These are phyloP conservation scores for Drosophila insularis DNA, from an alignment of 1,140 invertebrate species.

Conservation along the genomic window DNA sequence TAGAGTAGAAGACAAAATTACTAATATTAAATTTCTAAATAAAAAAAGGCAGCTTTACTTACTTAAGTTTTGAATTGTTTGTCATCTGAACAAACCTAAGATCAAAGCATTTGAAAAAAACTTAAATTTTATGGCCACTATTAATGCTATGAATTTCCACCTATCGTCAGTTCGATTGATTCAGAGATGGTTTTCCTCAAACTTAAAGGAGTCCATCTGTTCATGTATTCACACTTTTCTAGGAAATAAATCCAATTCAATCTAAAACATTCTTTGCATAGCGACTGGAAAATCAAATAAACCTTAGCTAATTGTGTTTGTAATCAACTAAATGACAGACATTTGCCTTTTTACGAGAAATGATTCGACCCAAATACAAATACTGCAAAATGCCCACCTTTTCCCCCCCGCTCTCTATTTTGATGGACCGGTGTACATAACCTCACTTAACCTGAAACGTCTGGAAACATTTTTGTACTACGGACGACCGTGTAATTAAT, in stretches of 20 bases:
- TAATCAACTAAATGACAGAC: slow-evolving; percentile 77
- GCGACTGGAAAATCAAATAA: slow-evolving; percentile 74
- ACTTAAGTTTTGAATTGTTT: too few relatives aligned
- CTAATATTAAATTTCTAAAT: too few relatives aligned
- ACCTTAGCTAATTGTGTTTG: slow-evolving; percentile 77
- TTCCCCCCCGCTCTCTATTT: background rate
- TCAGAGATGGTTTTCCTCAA: too few relatives aligned
- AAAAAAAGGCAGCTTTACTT: too few relatives aligned
- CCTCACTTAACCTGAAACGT: slow-evolving; percentile 50
- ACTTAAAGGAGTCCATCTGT: background rate
- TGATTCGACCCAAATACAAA: slow-evolving; percentile 51
- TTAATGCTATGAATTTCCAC: too few relatives aligned
- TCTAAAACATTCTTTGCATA: slow-evolving; percentile 48
- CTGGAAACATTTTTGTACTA: slow-evolving; percentile 2
- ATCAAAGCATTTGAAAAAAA: too few relatives aligned
- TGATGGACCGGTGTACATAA: slow-evolving; percentile 40
- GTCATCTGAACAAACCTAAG: too few relatives aligned
- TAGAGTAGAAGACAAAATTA: too few relatives aligned
- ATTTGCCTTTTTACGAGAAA: slow-evolving; percentile 62
- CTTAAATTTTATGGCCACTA: too few relatives aligned
- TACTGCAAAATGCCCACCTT: slow-evolving; percentile 26
- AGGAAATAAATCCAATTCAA: slow-evolving; percentile 29
- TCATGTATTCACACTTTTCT: background rate
- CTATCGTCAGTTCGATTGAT: too few relatives aligned
- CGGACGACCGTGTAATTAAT: slow-evolving; percentile 62